A percentile compares a stretch with the other conserved stretches of the same genome.
Conservation (phyloP, 2,797 vertebrate genomes). For the Scomberomorus guttatus region DNA sequence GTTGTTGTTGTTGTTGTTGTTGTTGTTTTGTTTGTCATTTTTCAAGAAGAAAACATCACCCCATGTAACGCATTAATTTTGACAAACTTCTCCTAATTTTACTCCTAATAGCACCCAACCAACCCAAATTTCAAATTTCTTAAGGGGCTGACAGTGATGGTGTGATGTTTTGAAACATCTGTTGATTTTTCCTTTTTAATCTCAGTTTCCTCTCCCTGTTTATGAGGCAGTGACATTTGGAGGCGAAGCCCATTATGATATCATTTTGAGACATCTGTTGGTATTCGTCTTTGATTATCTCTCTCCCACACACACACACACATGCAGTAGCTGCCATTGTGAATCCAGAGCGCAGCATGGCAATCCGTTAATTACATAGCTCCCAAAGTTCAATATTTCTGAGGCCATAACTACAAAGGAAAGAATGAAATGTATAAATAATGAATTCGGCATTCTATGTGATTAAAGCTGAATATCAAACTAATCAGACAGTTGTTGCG, state of each 20-base stretch:
- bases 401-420: constrained; percentile 68
- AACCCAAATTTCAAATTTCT: background rate
- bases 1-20: no score
- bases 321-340: constrained; percentile 20
- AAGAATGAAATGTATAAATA: constrained; percentile 71
- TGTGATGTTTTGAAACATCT: constrained; percentile 27
- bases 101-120: background rate
- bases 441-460: constrained; percentile 66
- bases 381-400: constrained; percentile 70
- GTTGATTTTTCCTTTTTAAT: background rate
- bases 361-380: constrained; percentile 63
- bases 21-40: no score
- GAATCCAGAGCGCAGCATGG: constrained; percentile 50
- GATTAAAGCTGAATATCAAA: constrained; percentile 78
- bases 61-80: background rate
- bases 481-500: constrained; percentile 58
- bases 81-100: constrained; percentile 1
- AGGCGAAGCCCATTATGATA: constrained; percentile 42
- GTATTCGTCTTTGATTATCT: constrained; percentile 47
- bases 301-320: background rate
- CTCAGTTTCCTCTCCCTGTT: constrained; percentile 11
- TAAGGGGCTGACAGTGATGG: background rate
- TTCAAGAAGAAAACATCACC: background rate
- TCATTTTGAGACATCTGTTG: constrained; percentile 55
- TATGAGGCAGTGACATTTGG: constrained; percentile 52